phyloP scores from a whole-genome alignment of 2,113 vertebrate species.

The Zosterops borbonicus region DNA sequence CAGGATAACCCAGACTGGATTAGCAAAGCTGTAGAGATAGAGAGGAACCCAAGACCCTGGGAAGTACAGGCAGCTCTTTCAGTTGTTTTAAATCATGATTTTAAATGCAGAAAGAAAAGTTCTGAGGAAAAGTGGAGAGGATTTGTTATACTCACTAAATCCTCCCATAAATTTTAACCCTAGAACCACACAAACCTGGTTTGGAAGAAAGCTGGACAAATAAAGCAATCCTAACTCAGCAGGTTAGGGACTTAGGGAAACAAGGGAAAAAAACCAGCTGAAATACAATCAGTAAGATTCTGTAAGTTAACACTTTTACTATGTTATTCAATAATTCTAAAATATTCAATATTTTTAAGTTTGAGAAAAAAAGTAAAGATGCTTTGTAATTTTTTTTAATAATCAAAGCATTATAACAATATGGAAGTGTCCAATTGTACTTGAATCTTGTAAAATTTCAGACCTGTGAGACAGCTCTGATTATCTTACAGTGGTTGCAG shows the following conservation, averaged over 20 bases:
- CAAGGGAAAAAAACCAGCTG: background rate
- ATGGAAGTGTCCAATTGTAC: background rate
- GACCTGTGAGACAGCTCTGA: background rate
- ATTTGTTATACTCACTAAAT: background rate
- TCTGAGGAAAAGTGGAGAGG: background rate
- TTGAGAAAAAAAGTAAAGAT: background rate
- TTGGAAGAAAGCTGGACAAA: background rate
- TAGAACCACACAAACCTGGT: background rate
- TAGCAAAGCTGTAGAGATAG: background rate
- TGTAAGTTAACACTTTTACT: background rate
- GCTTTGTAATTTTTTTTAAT: background rate
- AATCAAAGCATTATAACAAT: background rate
- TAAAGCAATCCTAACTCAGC: background rate
- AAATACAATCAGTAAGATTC: background rate
- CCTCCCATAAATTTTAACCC: background rate
- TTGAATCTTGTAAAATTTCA: background rate
- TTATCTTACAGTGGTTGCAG: background rate
- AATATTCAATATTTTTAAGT: background rate
- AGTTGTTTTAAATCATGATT: background rate
- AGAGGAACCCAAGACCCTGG: background rate
- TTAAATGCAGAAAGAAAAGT: background rate
- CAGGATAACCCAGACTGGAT: background rate
- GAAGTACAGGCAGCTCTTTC: background rate
- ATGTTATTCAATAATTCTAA: background rate
- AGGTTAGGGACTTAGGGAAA: background rate